Evolutionary conservation across 2,797 vertebrate genomes (phyloP), one percentile per base, ranked within the genome.

Genomic region (Sardinella longiceps): DNA sequence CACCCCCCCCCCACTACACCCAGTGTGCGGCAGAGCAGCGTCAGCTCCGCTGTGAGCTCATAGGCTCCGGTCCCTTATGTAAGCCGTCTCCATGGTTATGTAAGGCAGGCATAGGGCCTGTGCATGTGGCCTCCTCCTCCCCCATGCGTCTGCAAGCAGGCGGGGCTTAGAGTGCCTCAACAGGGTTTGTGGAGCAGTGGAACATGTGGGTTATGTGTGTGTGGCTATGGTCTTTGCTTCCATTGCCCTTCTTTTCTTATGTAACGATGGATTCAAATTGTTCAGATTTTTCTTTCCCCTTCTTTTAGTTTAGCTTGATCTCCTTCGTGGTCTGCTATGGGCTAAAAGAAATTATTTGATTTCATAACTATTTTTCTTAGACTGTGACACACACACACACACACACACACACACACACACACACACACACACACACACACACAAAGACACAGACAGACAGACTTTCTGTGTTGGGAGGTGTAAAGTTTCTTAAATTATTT

Each of bases 71-170:
- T 2, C 0, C 1, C 51, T 90, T 89, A 89, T 89, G 80, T 90
- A 90, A 89, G 14, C 43, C 9, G 39, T 89, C 88, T 81, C 87
- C 80, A 25, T 86, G 56, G 86, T 89, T 90, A 88, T 88, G 77
- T 83, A 90, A 90, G 80, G 0, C 39, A 90, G 84, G 84, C 82
- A 81, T 90, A 87, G 83, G 82, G 85, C 58, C 23, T 33, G 81
- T 80, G 85, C 85, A 84, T 80, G 80, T 81, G 37, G 30, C 43
- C 15, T n/a, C 48, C 53, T 83, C 25, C 53, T 83, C 25, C 37
- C 50, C 70, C 66, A 28, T 43, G 82, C 56, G 60, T 30, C 60
- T 84, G 82, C 88, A 82, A 85, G 87, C 81, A 81, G 80, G 84
- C 56, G 37, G 83, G 80, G n/a, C 5, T 28, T 30, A 39, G 46